These are phyloP conservation scores for Drosophila ambigua DNA, from an alignment of 1,140 invertebrate genomes.

Conservation along the genomic window DNA sequence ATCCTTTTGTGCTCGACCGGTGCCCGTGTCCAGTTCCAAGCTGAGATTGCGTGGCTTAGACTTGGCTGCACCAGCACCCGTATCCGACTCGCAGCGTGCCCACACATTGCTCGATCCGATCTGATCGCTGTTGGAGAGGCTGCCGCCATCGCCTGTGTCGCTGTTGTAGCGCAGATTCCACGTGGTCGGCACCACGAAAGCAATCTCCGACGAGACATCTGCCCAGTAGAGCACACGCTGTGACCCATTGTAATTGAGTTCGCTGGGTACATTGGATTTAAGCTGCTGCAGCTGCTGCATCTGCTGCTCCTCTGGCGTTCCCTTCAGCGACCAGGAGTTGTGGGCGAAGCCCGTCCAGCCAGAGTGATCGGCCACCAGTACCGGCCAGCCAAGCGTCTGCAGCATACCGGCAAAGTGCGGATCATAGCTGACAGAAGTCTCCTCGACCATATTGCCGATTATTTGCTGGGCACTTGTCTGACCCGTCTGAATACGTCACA, in stretches of 20 bases:
- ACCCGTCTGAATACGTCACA: conserved; percentile 94
- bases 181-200: conserved; percentile 95
- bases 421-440: conserved; percentile 55
- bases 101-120: conserved; percentile 80
- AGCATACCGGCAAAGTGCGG: conserved; percentile 92
- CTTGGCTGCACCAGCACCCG: conserved; percentile 75
- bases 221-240: conserved; percentile 96
- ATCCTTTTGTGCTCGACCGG: conserved; percentile 81
- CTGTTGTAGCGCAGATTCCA: conserved; percentile 80
- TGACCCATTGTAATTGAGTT: conserved; percentile 84
- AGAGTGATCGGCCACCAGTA: conserved; percentile 91
- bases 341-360: conserved; percentile 95
- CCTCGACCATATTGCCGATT: conserved; percentile 91
- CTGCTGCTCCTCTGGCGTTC: conserved; percentile 59
- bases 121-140: conserved; percentile 79
- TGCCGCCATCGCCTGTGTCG: conserved; percentile 84
- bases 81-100: conserved; percentile 84
- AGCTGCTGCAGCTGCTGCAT: conserved; percentile 67
- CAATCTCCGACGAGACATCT: conserved; percentile 96
- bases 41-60: conserved; percentile 87
- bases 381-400: conserved; percentile 93
- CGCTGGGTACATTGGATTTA: conserved; percentile 21
- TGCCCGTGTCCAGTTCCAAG: conserved; percentile 86
- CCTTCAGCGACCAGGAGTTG: conserved; percentile 89
- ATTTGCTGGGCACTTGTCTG: conserved; percentile 90